These are phyloP conservation scores for Terrapene triunguis DNA, from an alignment of 2,113 vertebrate species.

Conservation along the genomic window DNA sequence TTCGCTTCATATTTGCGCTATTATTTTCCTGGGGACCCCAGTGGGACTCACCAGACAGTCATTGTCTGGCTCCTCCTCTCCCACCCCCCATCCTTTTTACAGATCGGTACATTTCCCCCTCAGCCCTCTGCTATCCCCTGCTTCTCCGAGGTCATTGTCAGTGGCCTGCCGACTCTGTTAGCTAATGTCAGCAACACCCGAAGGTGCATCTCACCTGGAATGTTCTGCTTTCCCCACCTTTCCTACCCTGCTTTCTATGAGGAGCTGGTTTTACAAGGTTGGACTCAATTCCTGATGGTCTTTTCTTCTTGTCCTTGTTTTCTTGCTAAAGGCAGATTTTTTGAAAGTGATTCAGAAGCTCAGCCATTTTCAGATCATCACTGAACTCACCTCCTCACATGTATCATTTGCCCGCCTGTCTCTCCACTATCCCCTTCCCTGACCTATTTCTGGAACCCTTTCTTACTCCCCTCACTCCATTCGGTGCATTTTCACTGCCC, in stretches of 20 bases:
- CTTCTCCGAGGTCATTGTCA: fast-evolving
- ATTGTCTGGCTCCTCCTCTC: slow-evolving; percentile 67
- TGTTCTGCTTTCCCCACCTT: not conserved
- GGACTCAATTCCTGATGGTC: not conserved
- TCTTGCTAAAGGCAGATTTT: not conserved
- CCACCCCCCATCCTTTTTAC: slow-evolving; percentile 43
- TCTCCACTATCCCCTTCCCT: not conserved
- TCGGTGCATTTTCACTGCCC: not conserved
- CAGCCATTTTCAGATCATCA: not conserved
- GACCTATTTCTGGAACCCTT: not conserved
- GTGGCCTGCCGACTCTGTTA: not conserved
- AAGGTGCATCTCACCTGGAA: not conserved
- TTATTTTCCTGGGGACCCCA: slow-evolving; percentile 74
- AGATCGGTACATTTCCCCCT: slow-evolving; percentile 37
- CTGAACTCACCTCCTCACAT: not conserved
- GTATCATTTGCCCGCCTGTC: not conserved
- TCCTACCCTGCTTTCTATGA: not conserved
- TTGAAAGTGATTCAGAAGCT: not conserved
- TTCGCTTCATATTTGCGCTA: slow-evolving; percentile 77
- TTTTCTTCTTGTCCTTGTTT: not conserved
- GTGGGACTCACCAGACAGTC: slow-evolving; percentile 70
- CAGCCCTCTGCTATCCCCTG: not conserved
- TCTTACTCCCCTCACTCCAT: not conserved
- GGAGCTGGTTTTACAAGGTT: not conserved
- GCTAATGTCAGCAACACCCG: not conserved